A percentile compares a stretch with the other conserved stretches of the same genome.
These are phyloP conservation scores for Colossoma macropomum DNA, from an alignment of 2,113 vertebrate species.

Conservation along the genomic window DNA sequence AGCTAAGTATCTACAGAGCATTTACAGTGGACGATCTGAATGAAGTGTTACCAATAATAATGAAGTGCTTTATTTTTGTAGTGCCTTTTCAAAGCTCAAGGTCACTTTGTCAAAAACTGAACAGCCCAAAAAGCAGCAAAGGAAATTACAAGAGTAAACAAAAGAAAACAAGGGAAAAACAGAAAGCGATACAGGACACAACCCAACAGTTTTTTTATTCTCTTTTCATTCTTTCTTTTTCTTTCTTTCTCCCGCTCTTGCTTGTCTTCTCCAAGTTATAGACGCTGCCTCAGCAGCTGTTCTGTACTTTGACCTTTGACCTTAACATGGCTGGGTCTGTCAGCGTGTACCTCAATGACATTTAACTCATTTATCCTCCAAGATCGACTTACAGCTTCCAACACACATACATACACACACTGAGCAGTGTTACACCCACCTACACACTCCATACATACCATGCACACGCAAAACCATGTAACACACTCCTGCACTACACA, in stretches of 20 bases:
- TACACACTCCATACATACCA: neutral
- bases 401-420: conserved; percentile 20
- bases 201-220: no score
- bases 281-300: conserved; percentile 42
- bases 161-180: no score
- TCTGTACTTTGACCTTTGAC: conserved; percentile 55
- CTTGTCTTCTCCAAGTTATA: neutral
- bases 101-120: no score
- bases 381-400: conserved; percentile 66
- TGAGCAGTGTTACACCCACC: conserved; percentile 20
- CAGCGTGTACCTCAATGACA: conserved; percentile 71
- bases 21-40: no score
- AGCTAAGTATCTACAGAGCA: no score
- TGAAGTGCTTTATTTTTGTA: no score
- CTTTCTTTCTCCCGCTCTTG: neutral
- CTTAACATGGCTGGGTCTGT: conserved; percentile 48
- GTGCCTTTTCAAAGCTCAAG: no score
- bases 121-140: no score
- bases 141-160: no score
- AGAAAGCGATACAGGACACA: no score
- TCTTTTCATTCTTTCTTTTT: neutral
- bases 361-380: conserved; percentile 75
- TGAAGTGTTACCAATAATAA: no score
- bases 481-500: neutral
- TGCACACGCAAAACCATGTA: neutral